phyloP scores from a whole-genome alignment of 1,140 invertebrate species.

The Coelopa frigida region DNA sequence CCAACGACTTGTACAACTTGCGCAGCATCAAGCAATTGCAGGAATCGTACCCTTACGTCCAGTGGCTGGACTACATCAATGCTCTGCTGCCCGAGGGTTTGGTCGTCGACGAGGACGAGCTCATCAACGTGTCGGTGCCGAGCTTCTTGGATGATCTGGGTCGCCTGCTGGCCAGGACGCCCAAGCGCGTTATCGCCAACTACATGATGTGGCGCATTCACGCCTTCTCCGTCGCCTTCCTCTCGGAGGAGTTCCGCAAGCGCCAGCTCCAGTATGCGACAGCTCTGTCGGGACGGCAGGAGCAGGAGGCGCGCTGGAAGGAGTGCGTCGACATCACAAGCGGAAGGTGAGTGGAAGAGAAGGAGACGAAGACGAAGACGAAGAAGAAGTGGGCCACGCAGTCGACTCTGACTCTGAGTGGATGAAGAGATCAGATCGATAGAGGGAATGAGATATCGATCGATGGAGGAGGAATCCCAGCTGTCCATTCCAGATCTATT shows the following conservation, averaged over 20 bases:
- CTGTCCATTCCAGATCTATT: too few relatives aligned
- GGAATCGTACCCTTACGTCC: slow-evolving; percentile 55
- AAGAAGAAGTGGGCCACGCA: slow-evolving; percentile 7
- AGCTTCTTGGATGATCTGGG: slow-evolving; percentile 65
- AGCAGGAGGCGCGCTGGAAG: slow-evolving; percentile 76
- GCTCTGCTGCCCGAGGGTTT: slow-evolving; percentile 57
- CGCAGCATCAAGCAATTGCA: slow-evolving; percentile 74
- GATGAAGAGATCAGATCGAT: too few relatives aligned
- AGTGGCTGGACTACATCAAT: slow-evolving; percentile 66
- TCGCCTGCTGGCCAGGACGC: slow-evolving; percentile 46
- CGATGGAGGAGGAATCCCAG: too few relatives aligned
- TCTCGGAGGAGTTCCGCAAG: slow-evolving; percentile 64
- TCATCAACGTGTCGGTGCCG: slow-evolving; percentile 74
- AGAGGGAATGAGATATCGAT: too few relatives aligned
- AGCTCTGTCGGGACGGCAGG: slow-evolving; percentile 65
- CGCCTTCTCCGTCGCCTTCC: slow-evolving; percentile 63
- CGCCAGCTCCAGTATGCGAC: slow-evolving; percentile 67
- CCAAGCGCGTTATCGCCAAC: slow-evolving; percentile 57
- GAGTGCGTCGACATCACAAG: slow-evolving; percentile 69
- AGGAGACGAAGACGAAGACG: slow-evolving; percentile 2
- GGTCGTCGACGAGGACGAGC: slow-evolving; percentile 59
- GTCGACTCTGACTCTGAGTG: too few relatives aligned
- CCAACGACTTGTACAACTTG: slow-evolving; percentile 83
- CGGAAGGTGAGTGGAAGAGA: slow-evolving; percentile 50
- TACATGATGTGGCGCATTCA: slow-evolving; percentile 77